A percentile compares a stretch with the other conserved stretches of the same genome.
phyloP scores from a whole-genome alignment of 1,140 invertebrate genomes.

The Drosophila seguyi region DNA sequence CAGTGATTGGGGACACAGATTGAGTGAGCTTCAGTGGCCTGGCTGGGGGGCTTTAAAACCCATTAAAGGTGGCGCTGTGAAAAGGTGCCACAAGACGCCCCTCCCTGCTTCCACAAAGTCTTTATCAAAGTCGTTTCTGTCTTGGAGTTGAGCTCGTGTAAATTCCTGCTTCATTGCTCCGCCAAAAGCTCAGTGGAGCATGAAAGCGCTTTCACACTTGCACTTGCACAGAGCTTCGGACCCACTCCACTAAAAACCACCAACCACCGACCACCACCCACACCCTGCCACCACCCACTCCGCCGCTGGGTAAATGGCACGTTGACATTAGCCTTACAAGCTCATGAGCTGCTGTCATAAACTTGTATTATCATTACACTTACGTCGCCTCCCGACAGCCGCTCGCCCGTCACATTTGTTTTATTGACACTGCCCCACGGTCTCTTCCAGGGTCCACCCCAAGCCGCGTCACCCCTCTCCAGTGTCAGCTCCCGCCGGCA shows the following conservation, averaged over 20 bases:
- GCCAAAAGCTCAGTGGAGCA: slow-evolving; percentile 63
- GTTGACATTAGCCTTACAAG: slow-evolving; percentile 82
- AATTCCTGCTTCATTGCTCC: slow-evolving; percentile 62
- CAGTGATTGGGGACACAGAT: slow-evolving; percentile 43
- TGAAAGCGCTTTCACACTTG: slow-evolving; percentile 80
- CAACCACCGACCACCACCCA: not conserved
- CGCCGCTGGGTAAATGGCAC: slow-evolving; percentile 40
- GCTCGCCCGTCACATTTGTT: slow-evolving; percentile 71
- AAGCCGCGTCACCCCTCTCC: not conserved
- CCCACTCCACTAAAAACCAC: not conserved
- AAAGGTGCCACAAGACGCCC: not conserved
- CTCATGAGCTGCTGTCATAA: slow-evolving; percentile 80
- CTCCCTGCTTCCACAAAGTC: not conserved
- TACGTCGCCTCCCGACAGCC: slow-evolving; percentile 37
- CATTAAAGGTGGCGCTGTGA: slow-evolving; percentile 24
- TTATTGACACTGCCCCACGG: slow-evolving; percentile 69
- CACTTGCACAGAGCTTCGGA: slow-evolving; percentile 41
- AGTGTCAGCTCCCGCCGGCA: slow-evolving; percentile 30
- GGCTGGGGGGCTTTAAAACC: slow-evolving; percentile 13
- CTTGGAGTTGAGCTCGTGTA: slow-evolving; percentile 26
- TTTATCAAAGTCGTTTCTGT: slow-evolving; percentile 19
- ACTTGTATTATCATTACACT: slow-evolving; percentile 83
- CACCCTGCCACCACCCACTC: slow-evolving; percentile 3
- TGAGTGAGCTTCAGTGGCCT: slow-evolving; percentile 3
- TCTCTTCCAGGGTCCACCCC: not conserved